Conservation (phyloP, 2,888 invertebrate genomes). For the Ornithoptera priamus region DNA sequence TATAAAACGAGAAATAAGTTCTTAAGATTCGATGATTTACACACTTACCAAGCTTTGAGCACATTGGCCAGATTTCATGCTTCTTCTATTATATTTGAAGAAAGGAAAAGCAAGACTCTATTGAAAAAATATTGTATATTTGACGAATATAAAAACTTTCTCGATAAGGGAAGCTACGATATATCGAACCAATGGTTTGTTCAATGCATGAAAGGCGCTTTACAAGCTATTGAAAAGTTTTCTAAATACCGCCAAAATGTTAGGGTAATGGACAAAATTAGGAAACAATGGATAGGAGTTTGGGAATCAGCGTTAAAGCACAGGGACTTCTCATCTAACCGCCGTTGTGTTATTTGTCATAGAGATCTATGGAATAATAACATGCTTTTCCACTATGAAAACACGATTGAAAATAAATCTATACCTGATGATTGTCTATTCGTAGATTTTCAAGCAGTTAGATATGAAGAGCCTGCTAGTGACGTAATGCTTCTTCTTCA, state of each 20-base stretch:
- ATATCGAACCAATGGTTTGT: slow-evolving; percentile 53
- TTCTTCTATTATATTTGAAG: slow-evolving; percentile 75
- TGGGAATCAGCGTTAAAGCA: slow-evolving; percentile 54
- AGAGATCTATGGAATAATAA: slow-evolving; percentile 84
- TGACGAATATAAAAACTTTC: slow-evolving; percentile 50
- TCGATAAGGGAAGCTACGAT: slow-evolving; percentile 54
- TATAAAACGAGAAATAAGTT: slow-evolving; percentile 59
- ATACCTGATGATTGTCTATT: slow-evolving; percentile 80
- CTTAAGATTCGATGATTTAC: slow-evolving; percentile 64
- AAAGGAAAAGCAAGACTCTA: slow-evolving; percentile 54
- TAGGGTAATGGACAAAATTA: slow-evolving; percentile 44
- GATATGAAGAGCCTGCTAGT: slow-evolving; percentile 83
- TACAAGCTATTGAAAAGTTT: slow-evolving; percentile 54
- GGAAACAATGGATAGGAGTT: slow-evolving; percentile 51
- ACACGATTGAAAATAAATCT: slow-evolving; percentile 38
- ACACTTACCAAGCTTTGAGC: slow-evolving; percentile 67
- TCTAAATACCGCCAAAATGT: slow-evolving; percentile 52
- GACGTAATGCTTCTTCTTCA: slow-evolving; percentile 81
- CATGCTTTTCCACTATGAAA: slow-evolving; percentile 75
- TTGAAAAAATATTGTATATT: slow-evolving; percentile 47
- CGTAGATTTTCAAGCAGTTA: slow-evolving; percentile 85
- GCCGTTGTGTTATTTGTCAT: slow-evolving; percentile 79
- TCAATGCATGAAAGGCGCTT: slow-evolving; percentile 61
- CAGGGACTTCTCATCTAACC: slow-evolving; percentile 49
- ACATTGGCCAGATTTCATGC: slow-evolving; percentile 76